Percentiles rank a stretch among this genome's conserved stretches.
Conservation (phyloP, 1,140 invertebrate species). For the Aleiodes sp. region DNA sequence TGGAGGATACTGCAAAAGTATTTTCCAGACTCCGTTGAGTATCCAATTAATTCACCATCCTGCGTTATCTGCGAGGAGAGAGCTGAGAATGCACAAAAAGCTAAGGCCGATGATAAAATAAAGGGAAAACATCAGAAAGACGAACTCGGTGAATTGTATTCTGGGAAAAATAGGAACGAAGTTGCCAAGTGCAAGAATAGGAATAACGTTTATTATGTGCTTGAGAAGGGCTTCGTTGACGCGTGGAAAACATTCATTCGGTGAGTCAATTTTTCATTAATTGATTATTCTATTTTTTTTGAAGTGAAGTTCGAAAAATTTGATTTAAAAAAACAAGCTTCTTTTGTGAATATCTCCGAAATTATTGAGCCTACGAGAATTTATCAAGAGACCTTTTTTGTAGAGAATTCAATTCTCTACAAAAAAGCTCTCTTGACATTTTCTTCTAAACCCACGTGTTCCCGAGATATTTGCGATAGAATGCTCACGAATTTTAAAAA, state of each 20-base stretch:
- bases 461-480: no score
- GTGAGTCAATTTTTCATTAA: conserved; percentile 44
- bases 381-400: no score
- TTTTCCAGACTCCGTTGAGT: conserved; percentile 68
- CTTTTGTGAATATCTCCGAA: no score
- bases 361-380: no score
- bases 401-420: no score
- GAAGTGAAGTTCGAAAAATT: no score
- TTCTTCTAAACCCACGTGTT: no score
- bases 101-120: conserved; percentile 59
- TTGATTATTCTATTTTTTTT: background rate
- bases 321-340: no score
- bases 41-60: conserved; percentile 46
- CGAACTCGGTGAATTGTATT: conserved; percentile 55
- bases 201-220: conserved; percentile 48
- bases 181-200: conserved; percentile 44
- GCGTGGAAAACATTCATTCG: conserved; percentile 59
- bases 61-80: conserved; percentile 64
- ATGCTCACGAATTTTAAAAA: no score
- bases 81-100: conserved; percentile 53
- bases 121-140: conserved; percentile 59
- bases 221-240: conserved; percentile 58
- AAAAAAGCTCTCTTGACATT: no score
- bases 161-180: conserved; percentile 51
- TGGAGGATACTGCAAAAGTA: conserved; percentile 69